These are phyloP conservation scores for Chlorodrepanis virens DNA, from an alignment of 2,113 vertebrate species.

Conservation along the genomic window DNA sequence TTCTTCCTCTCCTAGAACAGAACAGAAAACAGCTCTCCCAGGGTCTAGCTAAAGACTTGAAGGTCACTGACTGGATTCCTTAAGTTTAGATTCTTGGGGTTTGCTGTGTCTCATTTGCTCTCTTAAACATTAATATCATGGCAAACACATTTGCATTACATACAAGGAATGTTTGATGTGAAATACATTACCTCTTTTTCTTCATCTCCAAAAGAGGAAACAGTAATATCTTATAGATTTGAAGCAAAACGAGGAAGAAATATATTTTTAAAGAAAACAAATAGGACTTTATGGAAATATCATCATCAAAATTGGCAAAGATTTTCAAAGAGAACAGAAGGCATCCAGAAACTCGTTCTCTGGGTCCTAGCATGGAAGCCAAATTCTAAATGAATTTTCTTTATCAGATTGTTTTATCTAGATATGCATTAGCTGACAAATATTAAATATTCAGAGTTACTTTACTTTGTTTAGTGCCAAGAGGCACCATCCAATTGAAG, in stretches of 20 bases:
- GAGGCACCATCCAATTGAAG: not conserved
- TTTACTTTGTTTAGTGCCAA: not conserved
- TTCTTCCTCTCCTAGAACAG: conserved; percentile 28
- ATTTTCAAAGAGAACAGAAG: conserved; percentile 22
- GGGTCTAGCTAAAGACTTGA: conserved; percentile 12
- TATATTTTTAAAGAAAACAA: conserved; percentile 37
- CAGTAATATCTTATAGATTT: not conserved
- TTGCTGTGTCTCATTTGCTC: conserved; percentile 23
- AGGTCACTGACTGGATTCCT: conserved; percentile 5
- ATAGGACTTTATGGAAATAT: conserved; percentile 33
- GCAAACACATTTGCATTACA: not conserved
- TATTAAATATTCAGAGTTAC: not conserved
- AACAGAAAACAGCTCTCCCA: conserved; percentile 22
- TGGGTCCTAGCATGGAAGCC: not conserved
- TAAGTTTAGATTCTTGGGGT: not conserved
- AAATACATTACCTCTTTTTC: not conserved
- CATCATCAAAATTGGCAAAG: conserved; percentile 24
- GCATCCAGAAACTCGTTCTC: conserved; percentile 6
- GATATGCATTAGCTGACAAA: not conserved
- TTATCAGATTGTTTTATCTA: conserved; percentile 25
- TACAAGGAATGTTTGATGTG: not conserved
- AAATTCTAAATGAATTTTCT: conserved; percentile 11
- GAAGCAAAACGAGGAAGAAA: not conserved
- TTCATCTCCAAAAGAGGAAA: not conserved
- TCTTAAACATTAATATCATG: conserved; percentile 31